Evolutionary conservation across 2,888 invertebrate genomes (phyloP).

Genomic region (Oscheius sp.): DNA sequence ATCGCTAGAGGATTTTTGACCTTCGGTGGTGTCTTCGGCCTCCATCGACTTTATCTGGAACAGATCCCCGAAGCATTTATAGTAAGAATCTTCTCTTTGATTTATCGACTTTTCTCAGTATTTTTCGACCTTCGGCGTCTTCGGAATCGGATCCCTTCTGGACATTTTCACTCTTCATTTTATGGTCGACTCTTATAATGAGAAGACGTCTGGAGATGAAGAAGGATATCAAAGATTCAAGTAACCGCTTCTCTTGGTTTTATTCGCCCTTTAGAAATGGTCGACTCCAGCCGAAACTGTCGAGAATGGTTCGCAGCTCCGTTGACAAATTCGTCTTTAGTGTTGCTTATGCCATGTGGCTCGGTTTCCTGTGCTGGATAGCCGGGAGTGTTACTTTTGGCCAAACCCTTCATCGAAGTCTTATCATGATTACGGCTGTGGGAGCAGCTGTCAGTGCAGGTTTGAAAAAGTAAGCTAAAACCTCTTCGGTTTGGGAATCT

Average conservation of each 20-base stretch:
- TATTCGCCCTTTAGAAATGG: neutral
- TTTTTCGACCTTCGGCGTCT: constrained; percentile 56
- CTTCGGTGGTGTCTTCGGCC: constrained; percentile 57
- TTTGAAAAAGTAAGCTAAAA: neutral
- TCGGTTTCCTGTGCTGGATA: constrained; percentile 42
- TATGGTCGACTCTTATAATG: constrained; percentile 25
- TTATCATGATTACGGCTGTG: constrained; percentile 44
- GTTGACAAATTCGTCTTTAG: constrained; percentile 10
- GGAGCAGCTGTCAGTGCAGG: constrained; percentile 50
- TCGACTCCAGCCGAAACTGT: constrained; percentile 11
- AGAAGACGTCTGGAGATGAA: neutral
- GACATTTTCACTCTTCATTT: constrained; percentile 19
- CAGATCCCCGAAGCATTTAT: constrained; percentile 62
- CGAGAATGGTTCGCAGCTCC: constrained; percentile 15
- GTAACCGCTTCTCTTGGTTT: neutral
- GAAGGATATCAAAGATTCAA: constrained; percentile 24
- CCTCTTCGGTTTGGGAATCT: constrained; percentile 38
- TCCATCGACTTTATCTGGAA: constrained; percentile 54
- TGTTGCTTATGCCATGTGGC: constrained; percentile 22
- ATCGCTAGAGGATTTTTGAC: constrained; percentile 38
- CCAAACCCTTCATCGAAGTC: constrained; percentile 40
- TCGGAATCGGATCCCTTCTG: constrained; percentile 46
- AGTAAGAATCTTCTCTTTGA: no score
- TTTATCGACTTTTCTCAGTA: no score
- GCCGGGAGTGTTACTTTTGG: constrained; percentile 51